Percentiles rank a stretch among this genome's conserved stretches.
Conservation (phyloP, 2,113 vertebrate species). For the Ammodytes dubius region DNA sequence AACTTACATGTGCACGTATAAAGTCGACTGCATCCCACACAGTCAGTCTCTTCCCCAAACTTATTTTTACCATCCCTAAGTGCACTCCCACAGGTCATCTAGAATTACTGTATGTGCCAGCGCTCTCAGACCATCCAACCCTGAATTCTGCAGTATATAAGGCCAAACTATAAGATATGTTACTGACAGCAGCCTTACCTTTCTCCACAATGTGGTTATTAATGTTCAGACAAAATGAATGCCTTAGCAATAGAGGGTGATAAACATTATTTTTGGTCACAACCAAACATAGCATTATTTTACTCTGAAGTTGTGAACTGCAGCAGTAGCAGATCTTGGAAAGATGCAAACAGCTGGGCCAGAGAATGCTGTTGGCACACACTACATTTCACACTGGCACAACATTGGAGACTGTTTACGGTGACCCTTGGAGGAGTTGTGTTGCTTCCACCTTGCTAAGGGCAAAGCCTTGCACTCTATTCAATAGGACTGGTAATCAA, state of each 20-base stretch:
- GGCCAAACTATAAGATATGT: conserved; percentile 24
- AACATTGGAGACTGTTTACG: not conserved
- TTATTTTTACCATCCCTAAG: not conserved
- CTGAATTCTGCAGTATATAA: conserved; percentile 1
- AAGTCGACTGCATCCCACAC: not conserved
- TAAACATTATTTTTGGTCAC: conserved; percentile 7
- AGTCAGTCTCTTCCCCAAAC: not conserved
- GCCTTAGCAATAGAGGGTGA: conserved; percentile 7
- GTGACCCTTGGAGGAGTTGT: not conserved
- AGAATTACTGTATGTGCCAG: not conserved
- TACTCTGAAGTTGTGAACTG: conserved; percentile 8
- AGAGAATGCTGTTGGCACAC: conserved; percentile 3
- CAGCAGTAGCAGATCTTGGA: not conserved
- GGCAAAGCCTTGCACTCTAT: not conserved
- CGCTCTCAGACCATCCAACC: conserved; percentile 1
- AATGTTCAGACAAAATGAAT: conserved; percentile 3
- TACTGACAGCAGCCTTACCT: conserved; percentile 20
- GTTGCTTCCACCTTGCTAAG: not conserved
- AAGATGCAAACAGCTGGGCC: not conserved
- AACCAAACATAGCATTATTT: conserved; percentile 6
- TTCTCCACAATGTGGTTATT: conserved; percentile 6
- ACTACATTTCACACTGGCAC: not conserved
- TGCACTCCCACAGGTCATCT: conserved; percentile 5
- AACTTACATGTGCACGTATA: not conserved
- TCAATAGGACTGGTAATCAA: not conserved